Evolutionary conservation across 2,113 vertebrate genomes (phyloP).

Genomic region (Oreochromis spilurus): DNA sequence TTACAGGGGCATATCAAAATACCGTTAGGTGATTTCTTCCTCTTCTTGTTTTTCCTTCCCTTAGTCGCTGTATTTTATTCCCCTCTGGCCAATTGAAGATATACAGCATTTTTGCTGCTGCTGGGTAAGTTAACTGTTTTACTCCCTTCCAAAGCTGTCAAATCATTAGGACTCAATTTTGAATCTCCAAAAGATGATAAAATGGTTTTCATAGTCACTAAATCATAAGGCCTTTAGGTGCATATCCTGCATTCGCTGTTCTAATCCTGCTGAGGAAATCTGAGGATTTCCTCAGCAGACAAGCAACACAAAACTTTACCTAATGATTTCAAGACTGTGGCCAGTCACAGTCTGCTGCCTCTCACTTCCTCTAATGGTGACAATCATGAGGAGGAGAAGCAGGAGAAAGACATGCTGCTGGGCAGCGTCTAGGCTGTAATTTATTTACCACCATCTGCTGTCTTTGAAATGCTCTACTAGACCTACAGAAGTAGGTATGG

Average conservation of each 20-base stretch:
- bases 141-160: not conserved
- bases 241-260: not conserved
- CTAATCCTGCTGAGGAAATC: not conserved
- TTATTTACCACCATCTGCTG: not conserved
- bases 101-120: not conserved
- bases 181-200: not conserved
- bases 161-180: constrained; percentile 6
- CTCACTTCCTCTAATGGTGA: not conserved
- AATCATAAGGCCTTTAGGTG: not conserved
- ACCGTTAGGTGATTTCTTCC: constrained; percentile 22
- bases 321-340: not conserved
- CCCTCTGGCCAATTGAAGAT: not conserved
- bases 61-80: not conserved
- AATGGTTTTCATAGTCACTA: not conserved
- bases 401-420: not conserved
- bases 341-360: not conserved
- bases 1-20: constrained; percentile 43
- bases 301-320: not conserved
- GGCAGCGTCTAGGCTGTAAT: not conserved
- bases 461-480: not conserved
- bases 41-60: constrained; percentile 11
- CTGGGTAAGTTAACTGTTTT: not conserved
- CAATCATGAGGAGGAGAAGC: not conserved
- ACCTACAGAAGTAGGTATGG: not conserved
- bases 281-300: not conserved